These are phyloP conservation scores for Coboldia fuscipes DNA, from an alignment of 1,140 invertebrate species.

Conservation along the genomic window DNA sequence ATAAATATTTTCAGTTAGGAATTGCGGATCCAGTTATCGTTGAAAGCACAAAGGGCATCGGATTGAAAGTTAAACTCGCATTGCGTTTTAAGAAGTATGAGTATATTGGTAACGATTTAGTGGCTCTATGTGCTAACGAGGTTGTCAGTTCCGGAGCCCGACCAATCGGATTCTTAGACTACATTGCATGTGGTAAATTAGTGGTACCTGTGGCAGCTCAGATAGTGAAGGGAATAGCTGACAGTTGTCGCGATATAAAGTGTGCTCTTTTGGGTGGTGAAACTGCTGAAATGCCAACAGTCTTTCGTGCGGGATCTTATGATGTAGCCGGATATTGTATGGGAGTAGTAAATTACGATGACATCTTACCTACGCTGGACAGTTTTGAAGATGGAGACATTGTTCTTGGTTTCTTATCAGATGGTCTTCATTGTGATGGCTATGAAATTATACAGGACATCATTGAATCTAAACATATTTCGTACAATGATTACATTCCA, in stretches of 20 bases:
- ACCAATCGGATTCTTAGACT: slow-evolving; percentile 90
- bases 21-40: slow-evolving; percentile 59
- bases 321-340: slow-evolving; percentile 89
- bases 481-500: no score
- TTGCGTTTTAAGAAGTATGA: slow-evolving; percentile 54
- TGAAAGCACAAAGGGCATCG: slow-evolving; percentile 79
- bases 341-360: slow-evolving; percentile 53
- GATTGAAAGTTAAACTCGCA: slow-evolving; percentile 83
- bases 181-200: slow-evolving; percentile 79
- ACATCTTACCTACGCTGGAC: slow-evolving; percentile 39
- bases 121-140: slow-evolving; percentile 97
- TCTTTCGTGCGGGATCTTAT: slow-evolving; percentile 63
- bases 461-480: no score
- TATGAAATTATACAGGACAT: slow-evolving; percentile 63
- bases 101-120: slow-evolving; percentile 83
- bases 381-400: slow-evolving; percentile 49
- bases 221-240: slow-evolving; percentile 66
- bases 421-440: slow-evolving; percentile 77
- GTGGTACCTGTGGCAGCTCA: slow-evolving; percentile 49
- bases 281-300: slow-evolving; percentile 88
- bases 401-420: slow-evolving; percentile 60
- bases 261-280: slow-evolving; percentile 86
- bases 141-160: slow-evolving; percentile 85
- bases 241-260: slow-evolving; percentile 66
- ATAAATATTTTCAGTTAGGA: not conserved